These are phyloP conservation scores for Tineola bisselliella DNA, from an alignment of 2,888 invertebrate genomes.

Conservation along the genomic window DNA sequence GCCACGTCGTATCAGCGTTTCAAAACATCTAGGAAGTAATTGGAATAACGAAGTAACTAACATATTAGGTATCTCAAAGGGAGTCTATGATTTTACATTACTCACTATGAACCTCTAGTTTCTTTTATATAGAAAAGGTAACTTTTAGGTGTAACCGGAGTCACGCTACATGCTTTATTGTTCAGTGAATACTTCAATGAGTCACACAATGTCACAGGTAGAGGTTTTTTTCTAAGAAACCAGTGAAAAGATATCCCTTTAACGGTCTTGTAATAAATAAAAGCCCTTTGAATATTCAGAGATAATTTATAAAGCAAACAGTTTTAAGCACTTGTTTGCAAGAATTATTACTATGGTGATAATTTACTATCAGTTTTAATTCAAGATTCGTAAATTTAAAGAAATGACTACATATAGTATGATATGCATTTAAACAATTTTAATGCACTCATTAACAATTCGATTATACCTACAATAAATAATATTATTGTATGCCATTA, in stretches of 20 bases:
- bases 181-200: background rate
- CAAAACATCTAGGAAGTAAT: too few relatives aligned
- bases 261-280: background rate
- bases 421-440: too few relatives aligned
- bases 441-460: background rate
- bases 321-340: background rate
- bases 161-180: background rate
- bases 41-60: too few relatives aligned
- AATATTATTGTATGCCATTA: constrained; percentile 8
- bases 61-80: too few relatives aligned
- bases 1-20: too few relatives aligned
- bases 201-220: constrained; percentile 1
- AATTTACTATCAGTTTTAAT: background rate
- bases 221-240: background rate
- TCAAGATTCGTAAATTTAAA: too few relatives aligned
- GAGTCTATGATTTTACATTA: too few relatives aligned
- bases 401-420: too few relatives aligned
- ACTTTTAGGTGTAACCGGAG: background rate
- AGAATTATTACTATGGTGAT: too few relatives aligned
- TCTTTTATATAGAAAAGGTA: background rate
- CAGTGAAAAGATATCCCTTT: background rate
- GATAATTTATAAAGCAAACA: background rate
- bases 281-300: background rate
- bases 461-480: background rate
- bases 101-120: too few relatives aligned